Base-by-base conservation (phyloP, 2,888 invertebrate genomes). In the Platycheirus rosarum region DNA sequence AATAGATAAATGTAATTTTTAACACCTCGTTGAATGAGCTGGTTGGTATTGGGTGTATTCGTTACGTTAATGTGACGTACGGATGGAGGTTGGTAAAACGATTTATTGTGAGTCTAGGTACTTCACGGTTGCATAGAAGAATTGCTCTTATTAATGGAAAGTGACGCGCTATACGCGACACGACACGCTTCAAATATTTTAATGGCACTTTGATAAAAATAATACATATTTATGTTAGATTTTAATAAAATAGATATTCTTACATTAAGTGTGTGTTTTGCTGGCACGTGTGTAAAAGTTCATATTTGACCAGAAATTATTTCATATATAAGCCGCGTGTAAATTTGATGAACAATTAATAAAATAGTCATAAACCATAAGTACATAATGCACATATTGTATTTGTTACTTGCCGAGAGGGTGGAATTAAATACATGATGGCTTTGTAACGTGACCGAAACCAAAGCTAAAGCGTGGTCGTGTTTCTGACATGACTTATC, bases 1-100 rank as follows among this genome's bases (percentile, higher is more conserved):
- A 62, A 80, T 65, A 70, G 66, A 71, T 70, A 75, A 26, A 75
- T 70, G 80, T 70, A 60, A 53, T 75, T 80, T 75, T 75, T 80
- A 75, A 80, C 80, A 75, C 65, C 51, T 70, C 51, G 46, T 46
- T 65, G 60, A 60, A 46, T 44, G 35, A 20, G 4, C n/a, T 63
- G 11, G 7, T 8, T 2, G n/a, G n/a, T 37, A 13, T 37, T 62
- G 35, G 29, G 46, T 49, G 49, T 70, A 49, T 20, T 44, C 16
- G 13, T 48, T 1, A 44, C n/a, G 3, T 29, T 6, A 7, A 29
- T 32, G 1, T 23, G 29, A 32, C 32, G 13, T 32, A 2, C n/a
- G n/a, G n/a, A n/a, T n/a, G n/a, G n/a, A n/a, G n/a, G n/a, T n/a
- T n/a, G n/a, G n/a, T n/a, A n/a, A n/a, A n/a, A n/a, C n/a, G n/a